Evolutionary conservation across 2,797 vertebrate genomes (phyloP), one percentile per base, ranked within the genome.

Genomic region (Cossypha caffra): DNA sequence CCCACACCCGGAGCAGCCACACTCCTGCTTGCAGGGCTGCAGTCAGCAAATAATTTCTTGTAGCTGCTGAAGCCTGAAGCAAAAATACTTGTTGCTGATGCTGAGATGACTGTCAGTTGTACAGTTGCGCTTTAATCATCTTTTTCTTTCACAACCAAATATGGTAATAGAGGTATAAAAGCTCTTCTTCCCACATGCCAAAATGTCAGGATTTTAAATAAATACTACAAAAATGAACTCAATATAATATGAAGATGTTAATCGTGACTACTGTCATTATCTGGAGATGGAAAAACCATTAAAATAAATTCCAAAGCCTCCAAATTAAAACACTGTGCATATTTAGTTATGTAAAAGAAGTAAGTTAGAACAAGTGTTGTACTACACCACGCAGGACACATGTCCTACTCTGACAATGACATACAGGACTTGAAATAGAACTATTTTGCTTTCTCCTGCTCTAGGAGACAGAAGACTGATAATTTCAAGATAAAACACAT

Each of bases 21-120:
- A 0, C 83, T 83, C 68, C 79, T 11, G 75, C 85, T 48, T 10
- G 1, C 81, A 62, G 15, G n/a, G 59, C 71, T 86, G 75, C 85
- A 58, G 28, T 68, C 93, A 82, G 74, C 86, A 69, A 91, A 82
- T 62, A 81, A 83, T 43, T 85, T 8, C 74, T 28, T 54, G 51
- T 73, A 73, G 63, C 57, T 85, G 57, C 63, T 59, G 51, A 21
- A 82, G 78, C 51, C 51, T 81, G 80, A 40, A 91, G 69, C 37
- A 75, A 81, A 87, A 72, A 64, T 58, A 68, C 94, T 82, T 92
- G 93, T 38, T 90, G 94, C 84, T 86, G 81, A 82, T 82, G 93
- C 93, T 29, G 20, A 58, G 55, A 69, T 42, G 94, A 81, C 81
- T 87, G 89, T 71, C 78, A 85, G 63, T 33, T 28, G 54, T 71